Conservation (phyloP, 1,140 invertebrate species). For the Bombus cullumanus region DNA sequence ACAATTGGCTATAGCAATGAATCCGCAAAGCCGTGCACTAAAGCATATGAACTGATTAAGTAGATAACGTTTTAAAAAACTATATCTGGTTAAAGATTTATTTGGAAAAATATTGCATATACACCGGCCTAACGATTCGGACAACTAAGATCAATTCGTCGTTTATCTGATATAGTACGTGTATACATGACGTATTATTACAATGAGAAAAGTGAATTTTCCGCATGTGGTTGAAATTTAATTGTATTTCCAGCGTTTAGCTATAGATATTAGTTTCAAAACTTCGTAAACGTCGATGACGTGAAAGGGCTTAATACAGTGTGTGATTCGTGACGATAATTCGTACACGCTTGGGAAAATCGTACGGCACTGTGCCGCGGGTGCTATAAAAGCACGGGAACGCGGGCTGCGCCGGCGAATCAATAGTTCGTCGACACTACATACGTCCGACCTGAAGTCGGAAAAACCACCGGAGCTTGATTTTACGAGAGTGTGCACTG, state of each 20-base stretch:
- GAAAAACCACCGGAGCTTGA: slow-evolving; percentile 36
- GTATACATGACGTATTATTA: not conserved
- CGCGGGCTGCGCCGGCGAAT: slow-evolving; percentile 64
- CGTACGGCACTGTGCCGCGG: slow-evolving; percentile 53
- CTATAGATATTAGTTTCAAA: not conserved
- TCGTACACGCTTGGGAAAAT: slow-evolving; percentile 40
- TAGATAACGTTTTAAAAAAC: not conserved
- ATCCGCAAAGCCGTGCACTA: no score
- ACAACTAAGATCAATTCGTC: not conserved
- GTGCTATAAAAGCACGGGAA: slow-evolving; percentile 28
- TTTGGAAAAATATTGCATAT: not conserved
- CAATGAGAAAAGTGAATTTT: not conserved
- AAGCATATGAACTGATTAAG: not conserved
- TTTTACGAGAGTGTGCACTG: slow-evolving; percentile 30
- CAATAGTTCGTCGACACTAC: slow-evolving; percentile 80
- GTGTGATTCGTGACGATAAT: not conserved
- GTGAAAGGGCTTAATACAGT: not conserved
- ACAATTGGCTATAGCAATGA: not conserved
- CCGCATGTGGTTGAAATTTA: not conserved
- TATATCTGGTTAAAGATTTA: not conserved
- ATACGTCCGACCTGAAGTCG: slow-evolving; percentile 50
- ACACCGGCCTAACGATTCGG: not conserved
- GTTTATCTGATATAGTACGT: no score
- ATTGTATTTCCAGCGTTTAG: not conserved
- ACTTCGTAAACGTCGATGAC: not conserved